phyloP scores from a whole-genome alignment of 2,888 invertebrate species.

The Drosophila demipolita region DNA sequence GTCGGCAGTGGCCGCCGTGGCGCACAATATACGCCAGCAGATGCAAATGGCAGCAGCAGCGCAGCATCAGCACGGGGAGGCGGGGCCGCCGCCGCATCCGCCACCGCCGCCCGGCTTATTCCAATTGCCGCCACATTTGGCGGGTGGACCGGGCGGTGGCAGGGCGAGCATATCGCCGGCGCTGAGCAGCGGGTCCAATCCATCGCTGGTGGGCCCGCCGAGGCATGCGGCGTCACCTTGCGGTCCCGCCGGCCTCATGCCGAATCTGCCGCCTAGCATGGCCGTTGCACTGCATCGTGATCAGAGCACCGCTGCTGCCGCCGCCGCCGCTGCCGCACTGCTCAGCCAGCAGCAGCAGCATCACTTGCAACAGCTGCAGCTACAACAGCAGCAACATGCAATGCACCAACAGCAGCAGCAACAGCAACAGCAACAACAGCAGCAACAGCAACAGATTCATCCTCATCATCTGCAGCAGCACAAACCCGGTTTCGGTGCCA shows the following conservation, averaged over 20 bases:
- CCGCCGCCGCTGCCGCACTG: constrained; percentile 63
- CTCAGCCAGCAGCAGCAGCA: constrained; percentile 78
- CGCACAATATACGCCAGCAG: constrained; percentile 93
- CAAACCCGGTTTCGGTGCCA: constrained; percentile 75
- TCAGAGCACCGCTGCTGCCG: constrained; percentile 69
- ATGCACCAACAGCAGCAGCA: constrained; percentile 59
- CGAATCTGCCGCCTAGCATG: constrained; percentile 82
- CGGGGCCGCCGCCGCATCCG: constrained; percentile 65
- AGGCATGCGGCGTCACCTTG: constrained; percentile 81
- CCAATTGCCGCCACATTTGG: constrained; percentile 81
- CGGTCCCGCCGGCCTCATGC: constrained; percentile 76
- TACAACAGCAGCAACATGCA: constrained; percentile 78
- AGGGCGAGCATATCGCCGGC: constrained; percentile 85
- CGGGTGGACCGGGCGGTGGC: constrained; percentile 80
- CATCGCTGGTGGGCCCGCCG: constrained; percentile 72
- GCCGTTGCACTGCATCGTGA: constrained; percentile 82
- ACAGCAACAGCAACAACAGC: constrained; percentile 55
- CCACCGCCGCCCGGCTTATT: constrained; percentile 85
- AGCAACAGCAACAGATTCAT: constrained; percentile 36
- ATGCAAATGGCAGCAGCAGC: constrained; percentile 90
- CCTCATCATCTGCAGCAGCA: constrained; percentile 64
- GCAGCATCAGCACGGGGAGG: constrained; percentile 80
- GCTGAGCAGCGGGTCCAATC: constrained; percentile 83
- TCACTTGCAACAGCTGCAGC: constrained; percentile 74
- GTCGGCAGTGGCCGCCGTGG: constrained; percentile 94